Evolutionary conservation across 2,888 invertebrate species (phyloP).

Genomic region (Caenorhabditis drosophilae): DNA sequence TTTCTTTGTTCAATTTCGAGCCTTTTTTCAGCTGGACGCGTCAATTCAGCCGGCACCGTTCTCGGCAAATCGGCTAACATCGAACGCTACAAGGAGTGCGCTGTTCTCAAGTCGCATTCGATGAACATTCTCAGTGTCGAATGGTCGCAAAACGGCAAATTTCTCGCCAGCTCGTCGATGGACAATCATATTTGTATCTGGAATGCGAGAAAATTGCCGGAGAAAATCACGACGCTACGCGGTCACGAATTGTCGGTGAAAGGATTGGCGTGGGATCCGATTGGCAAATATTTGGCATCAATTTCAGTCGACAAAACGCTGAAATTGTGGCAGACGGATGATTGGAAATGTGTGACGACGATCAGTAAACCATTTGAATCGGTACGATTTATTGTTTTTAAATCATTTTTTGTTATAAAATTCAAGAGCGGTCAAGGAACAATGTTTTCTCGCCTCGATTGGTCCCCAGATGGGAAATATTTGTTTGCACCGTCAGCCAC

Average conservation of each 20-base stretch:
- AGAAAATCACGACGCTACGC: slow-evolving; percentile 9
- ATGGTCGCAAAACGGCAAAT: slow-evolving; percentile 92
- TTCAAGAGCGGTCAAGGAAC: slow-evolving; percentile 53
- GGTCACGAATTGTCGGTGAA: slow-evolving; percentile 75
- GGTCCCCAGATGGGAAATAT: slow-evolving; percentile 97
- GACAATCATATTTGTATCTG: slow-evolving; percentile 97
- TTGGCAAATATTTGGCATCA: slow-evolving; percentile 93
- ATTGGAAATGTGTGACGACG: slow-evolving; percentile 87
- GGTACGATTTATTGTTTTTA: slow-evolving; percentile 66
- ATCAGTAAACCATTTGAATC: slow-evolving; percentile 92
- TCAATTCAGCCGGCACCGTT: slow-evolving; percentile 67
- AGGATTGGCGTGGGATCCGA: slow-evolving; percentile 98
- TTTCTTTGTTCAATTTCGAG: background rate
- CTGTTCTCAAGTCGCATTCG: slow-evolving; percentile 75
- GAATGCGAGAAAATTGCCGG: slow-evolving; percentile 87
- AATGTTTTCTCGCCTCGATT: slow-evolving; percentile 71
- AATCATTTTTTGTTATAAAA: background rate
- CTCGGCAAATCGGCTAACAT: slow-evolving; percentile 73
- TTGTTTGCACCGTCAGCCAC: slow-evolving; percentile 96
- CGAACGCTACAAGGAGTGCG: slow-evolving; percentile 88
- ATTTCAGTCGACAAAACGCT: slow-evolving; percentile 77
- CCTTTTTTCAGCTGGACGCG: slow-evolving; percentile 36
- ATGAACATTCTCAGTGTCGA: slow-evolving; percentile 88
- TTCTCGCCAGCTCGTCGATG: slow-evolving; percentile 93
- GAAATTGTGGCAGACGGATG: slow-evolving; percentile 90